Base-by-base conservation (phyloP, 2,797 vertebrate species). In the Pachyuromys duprasi region DNA sequence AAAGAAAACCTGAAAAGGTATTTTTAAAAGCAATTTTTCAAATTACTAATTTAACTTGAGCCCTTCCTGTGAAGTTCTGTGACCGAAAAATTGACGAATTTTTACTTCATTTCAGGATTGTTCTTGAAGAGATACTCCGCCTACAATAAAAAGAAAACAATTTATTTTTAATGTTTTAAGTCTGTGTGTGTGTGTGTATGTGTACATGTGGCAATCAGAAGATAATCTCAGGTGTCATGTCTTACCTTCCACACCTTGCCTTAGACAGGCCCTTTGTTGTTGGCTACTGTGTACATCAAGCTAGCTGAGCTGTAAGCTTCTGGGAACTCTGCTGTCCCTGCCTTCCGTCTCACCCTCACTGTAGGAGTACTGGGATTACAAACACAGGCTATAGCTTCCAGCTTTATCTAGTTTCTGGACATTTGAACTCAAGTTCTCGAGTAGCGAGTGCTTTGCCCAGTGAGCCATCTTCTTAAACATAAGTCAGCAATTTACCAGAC, bases 41-140 rank as follows among this genome's bases (percentile, higher is more conserved):
- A 39, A 62, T 39, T 62, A 89, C n/a, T 57, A 4, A 5, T 8
- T 96, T 79, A 80, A 65, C 11, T 45, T 80, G 72, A 45, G 86
- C 72, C 95, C 93, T 75, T 86, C 67, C 87, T 96, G 86, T 95
- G 97, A 97, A 87, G 65, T 17, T 45, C 33, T 0, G 20, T 4
- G 75, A 93, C 86, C 67, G 63, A 49, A 53, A 86, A 92, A 62
- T 94, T 49, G 33, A 33, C 33, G 49, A 84, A 78, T 69, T 72
- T 94, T 98, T 97, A 99, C 92, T 98, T 93, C 0, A 94, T 97
- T 65, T 98, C 98, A 28, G 99, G 98, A 93, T 99, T 99, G 98
- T 99, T 99, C 98, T 98, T 99, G 95, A 99, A 98, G 94, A 99
- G 98, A 97, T 99, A 99, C 96, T 99, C 99, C 8, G 99, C 99